Evolutionary conservation across 30 jellyfish, hydroid and myxozoan genomes (phyloP).

Genomic region (Clytia hemisphaerica): DNA sequence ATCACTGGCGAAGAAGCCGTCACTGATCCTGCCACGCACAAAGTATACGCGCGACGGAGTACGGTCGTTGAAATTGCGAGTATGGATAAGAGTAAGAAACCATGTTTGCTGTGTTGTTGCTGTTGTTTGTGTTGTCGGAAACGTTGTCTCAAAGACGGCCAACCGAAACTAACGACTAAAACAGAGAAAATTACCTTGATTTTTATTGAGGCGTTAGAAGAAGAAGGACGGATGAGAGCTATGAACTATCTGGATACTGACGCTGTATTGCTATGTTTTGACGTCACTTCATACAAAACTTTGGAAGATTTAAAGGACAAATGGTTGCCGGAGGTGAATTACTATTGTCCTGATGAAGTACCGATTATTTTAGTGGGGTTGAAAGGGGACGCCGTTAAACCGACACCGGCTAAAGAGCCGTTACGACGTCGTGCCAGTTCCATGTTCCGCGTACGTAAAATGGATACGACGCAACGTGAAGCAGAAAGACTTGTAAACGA

Average conservation of each 20-base stretch:
- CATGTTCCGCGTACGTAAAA: background rate
- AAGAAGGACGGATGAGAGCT: conserved; percentile 8
- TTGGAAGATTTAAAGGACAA: conserved; percentile 1
- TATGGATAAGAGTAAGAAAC: background rate
- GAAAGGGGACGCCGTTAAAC: background rate
- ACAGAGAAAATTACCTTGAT: background rate
- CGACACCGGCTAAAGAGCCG: background rate
- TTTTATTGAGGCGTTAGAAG: background rate
- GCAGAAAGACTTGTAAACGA: background rate
- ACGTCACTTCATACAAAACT: background rate
- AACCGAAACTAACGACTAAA: background rate
- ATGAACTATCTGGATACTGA: conserved; percentile 14
- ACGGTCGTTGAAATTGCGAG: background rate
- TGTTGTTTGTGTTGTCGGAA: conserved; percentile 1
- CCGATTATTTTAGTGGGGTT: background rate
- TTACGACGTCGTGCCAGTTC: background rate
- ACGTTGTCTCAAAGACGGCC: background rate
- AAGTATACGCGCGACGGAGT: background rate
- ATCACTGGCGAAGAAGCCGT: conserved; percentile 2
- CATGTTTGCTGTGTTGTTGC: background rate
- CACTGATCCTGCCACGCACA: background rate
- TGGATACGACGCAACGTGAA: background rate
- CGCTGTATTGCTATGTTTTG: conserved; percentile 7
- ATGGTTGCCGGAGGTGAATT: conserved; percentile 12
- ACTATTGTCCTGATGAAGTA: conserved; percentile 13